These are phyloP conservation scores for Alentia gelatinosa DNA, from an alignment of 2,888 invertebrate genomes.

Conservation along the genomic window DNA sequence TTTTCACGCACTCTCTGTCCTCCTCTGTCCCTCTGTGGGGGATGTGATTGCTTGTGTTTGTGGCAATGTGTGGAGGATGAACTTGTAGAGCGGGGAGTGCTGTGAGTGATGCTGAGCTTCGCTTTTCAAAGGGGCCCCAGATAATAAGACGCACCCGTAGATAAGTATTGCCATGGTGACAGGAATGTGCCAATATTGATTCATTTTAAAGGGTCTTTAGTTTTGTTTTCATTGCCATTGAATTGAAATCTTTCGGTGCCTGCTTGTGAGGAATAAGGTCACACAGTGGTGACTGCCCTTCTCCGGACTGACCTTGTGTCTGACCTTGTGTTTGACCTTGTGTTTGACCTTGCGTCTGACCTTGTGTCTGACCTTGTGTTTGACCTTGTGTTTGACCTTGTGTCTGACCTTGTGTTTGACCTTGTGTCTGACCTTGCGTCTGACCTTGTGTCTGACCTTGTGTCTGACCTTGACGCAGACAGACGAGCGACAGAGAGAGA, in stretches of 20 bases:
- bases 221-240: neutral
- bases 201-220: neutral
- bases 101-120: too few species aligned
- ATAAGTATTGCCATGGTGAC: neutral
- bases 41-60: neutral
- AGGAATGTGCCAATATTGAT: constrained; percentile 14
- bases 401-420: too few species aligned
- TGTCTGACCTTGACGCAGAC: too few species aligned
- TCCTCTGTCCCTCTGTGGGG: neutral
- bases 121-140: too few species aligned
- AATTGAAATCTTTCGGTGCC: neutral
- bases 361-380: too few species aligned
- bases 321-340: too few species aligned
- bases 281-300: neutral
- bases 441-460: too few species aligned
- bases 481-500: too few species aligned
- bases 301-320: neutral
- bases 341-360: too few species aligned
- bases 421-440: too few species aligned
- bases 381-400: too few species aligned
- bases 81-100: too few species aligned
- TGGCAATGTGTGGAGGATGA: neutral
- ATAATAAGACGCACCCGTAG: neutral
- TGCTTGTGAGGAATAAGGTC: neutral
- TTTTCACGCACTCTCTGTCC: neutral